Evolutionary conservation across 1,140 invertebrate genomes (phyloP).

Genomic region (Drosophila serrata): DNA sequence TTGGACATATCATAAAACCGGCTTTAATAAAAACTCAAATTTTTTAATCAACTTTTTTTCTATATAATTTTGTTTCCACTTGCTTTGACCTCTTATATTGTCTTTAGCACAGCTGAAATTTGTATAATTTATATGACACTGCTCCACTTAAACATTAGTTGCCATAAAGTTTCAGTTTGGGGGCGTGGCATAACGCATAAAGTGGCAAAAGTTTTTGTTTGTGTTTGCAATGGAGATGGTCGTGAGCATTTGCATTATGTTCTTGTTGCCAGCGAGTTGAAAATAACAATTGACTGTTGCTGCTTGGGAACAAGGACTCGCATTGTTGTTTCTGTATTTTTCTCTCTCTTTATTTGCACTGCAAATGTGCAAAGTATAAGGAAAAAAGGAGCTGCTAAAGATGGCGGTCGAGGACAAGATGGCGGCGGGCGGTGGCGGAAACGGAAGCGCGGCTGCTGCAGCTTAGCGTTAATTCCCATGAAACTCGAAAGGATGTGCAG

Average conservation of each 20-base stretch:
- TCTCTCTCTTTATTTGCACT: slow-evolving; percentile 40
- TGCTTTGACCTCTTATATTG: not conserved
- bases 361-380: slow-evolving; percentile 26
- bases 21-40: not conserved
- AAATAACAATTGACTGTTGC: slow-evolving; percentile 64
- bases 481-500: slow-evolving; percentile 56
- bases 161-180: slow-evolving; percentile 12
- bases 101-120: not conserved
- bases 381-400: slow-evolving; percentile 22
- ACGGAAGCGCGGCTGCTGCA: slow-evolving; percentile 46
- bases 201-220: slow-evolving; percentile 31
- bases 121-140: slow-evolving; percentile 6
- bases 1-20: not conserved
- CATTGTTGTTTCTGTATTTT: slow-evolving; percentile 5
- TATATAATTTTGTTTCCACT: not conserved
- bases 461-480: slow-evolving; percentile 79
- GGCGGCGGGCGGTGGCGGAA: not conserved
- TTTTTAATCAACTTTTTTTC: not conserved
- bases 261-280: slow-evolving; percentile 65
- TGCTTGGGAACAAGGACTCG: slow-evolving; percentile 8
- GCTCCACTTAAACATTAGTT: slow-evolving; percentile 4
- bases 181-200: slow-evolving; percentile 37
- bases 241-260: slow-evolving; percentile 57
- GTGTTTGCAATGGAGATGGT: slow-evolving; percentile 16
- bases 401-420: slow-evolving; percentile 2